Evolutionary conservation across 2,888 invertebrate species (phyloP).

Genomic region (Ophion slaviceki): DNA sequence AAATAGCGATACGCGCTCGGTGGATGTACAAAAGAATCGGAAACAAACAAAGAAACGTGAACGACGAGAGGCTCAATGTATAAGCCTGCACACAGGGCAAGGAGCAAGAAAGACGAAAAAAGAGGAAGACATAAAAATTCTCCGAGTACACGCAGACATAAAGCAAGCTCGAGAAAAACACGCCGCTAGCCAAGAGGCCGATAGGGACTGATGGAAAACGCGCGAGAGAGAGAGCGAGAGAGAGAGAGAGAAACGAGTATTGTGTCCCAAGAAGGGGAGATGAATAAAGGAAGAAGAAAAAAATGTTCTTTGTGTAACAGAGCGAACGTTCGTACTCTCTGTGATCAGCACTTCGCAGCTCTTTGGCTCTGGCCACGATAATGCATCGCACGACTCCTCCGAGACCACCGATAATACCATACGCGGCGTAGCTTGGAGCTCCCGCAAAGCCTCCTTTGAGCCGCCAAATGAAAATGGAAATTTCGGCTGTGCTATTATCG

Average conservation of each 20-base stretch:
- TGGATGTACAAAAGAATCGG: constrained; percentile 34
- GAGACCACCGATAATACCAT: constrained; percentile 4
- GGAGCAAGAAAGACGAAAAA: constrained; percentile 35
- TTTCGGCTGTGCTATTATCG: constrained; percentile 40
- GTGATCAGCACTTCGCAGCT: constrained; percentile 56
- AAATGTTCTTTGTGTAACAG: constrained; percentile 56
- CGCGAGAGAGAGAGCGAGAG: not conserved
- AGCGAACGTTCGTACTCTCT: constrained; percentile 53
- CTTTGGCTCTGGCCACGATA: constrained; percentile 59
- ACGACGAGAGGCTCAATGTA: not conserved
- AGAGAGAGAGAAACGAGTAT: constrained; percentile 23
- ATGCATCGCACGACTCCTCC: constrained; percentile 40
- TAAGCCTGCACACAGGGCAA: not conserved
- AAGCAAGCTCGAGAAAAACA: constrained; percentile 38
- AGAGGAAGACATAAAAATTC: constrained; percentile 28
- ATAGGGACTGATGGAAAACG: not conserved
- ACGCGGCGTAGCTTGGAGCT: constrained; percentile 18
- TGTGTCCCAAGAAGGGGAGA: constrained; percentile 37
- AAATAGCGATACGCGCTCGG: constrained; percentile 23
- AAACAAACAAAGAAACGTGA: constrained; percentile 33
- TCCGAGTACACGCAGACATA: constrained; percentile 16
- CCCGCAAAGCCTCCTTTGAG: constrained; percentile 30
- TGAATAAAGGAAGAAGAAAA: constrained; percentile 35
- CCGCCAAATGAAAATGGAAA: constrained; percentile 54
- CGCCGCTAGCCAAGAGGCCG: constrained; percentile 16